phyloP scores from a whole-genome alignment of 2,888 invertebrate species.

The Plagodis pulveraria region DNA sequence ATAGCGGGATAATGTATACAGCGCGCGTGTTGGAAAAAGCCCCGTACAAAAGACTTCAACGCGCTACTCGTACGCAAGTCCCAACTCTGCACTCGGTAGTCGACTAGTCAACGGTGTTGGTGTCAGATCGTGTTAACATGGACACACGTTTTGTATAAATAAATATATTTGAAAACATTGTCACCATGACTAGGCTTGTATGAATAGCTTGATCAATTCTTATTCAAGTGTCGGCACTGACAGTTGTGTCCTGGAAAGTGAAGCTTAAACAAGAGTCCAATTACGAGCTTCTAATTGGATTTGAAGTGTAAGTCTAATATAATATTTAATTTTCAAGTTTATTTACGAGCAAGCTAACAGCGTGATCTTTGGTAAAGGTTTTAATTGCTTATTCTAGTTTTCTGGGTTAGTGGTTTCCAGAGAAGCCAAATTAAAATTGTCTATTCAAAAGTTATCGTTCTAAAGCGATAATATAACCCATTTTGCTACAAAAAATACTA shows the following conservation, averaged over 20 bases:
- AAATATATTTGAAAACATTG: slow-evolving; percentile 30
- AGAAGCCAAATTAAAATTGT: too few species aligned
- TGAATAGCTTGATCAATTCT: slow-evolving; percentile 13
- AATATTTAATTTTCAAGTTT: background rate
- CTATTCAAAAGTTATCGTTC: too few species aligned
- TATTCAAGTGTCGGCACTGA: slow-evolving; percentile 18
- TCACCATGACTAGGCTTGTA: slow-evolving; percentile 27
- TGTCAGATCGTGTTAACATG: slow-evolving; percentile 39
- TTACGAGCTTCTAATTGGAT: slow-evolving; percentile 25
- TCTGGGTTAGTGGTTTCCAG: too few species aligned
- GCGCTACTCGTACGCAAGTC: slow-evolving; percentile 51
- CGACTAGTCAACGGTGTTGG: slow-evolving; percentile 45
- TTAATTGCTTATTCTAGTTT: background rate
- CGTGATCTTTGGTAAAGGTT: background rate
- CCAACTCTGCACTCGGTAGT: slow-evolving; percentile 13
- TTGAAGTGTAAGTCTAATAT: slow-evolving; percentile 10
- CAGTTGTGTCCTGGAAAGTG: slow-evolving; percentile 18
- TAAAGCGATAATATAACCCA: too few species aligned
- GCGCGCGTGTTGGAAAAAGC: slow-evolving; percentile 43
- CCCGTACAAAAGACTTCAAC: slow-evolving; percentile 78
- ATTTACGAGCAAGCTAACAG: background rate
- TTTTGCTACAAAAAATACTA: too few species aligned
- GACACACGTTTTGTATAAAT: slow-evolving; percentile 45
- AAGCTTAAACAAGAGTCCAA: slow-evolving; percentile 29
- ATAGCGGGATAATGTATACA: slow-evolving; percentile 40